Percentiles rank a stretch among this genome's conserved stretches.
Evolutionary conservation across 2,113 vertebrate species (phyloP).

Genomic region (Platycercus adscitus): DNA sequence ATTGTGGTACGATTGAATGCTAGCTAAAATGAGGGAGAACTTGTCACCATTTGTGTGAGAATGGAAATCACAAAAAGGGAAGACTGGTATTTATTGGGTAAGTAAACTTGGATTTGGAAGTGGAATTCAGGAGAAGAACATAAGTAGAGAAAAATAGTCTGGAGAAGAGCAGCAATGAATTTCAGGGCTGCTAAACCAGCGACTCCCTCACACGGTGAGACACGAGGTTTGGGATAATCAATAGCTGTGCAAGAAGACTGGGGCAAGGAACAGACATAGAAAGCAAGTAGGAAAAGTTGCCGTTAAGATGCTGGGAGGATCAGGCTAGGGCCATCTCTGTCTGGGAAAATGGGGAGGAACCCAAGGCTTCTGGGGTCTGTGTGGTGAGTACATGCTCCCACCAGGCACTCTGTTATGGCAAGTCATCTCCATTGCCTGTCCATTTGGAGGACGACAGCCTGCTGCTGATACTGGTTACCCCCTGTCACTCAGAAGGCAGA

Average conservation of each 20-base stretch:
- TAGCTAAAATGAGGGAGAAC: not conserved
- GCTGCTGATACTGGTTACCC: not conserved
- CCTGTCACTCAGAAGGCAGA: not conserved
- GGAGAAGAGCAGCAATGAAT: not conserved
- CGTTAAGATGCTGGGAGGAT: not conserved
- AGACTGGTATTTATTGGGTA: not conserved
- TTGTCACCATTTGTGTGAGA: not conserved
- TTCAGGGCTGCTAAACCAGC: not conserved
- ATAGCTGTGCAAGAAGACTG: not conserved
- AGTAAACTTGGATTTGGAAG: not conserved
- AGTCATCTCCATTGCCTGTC: not conserved
- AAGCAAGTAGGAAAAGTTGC: not conserved
- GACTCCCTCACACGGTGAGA: not conserved
- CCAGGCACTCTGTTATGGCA: not conserved
- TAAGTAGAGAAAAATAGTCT: not conserved
- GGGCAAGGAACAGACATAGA: not conserved
- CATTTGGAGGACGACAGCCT: not conserved
- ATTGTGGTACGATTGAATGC: not conserved
- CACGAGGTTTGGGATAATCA: not conserved
- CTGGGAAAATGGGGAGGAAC: not conserved
- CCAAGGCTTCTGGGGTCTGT: not conserved
- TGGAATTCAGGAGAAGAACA: not conserved
- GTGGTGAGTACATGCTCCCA: fast-evolving
- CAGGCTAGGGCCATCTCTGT: not conserved
- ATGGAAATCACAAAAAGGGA: not conserved